Evolutionary conservation across 2,888 invertebrate genomes (phyloP), one percentile per base, ranked within the genome.

Genomic region (Trissolcus brochymenae): DNA sequence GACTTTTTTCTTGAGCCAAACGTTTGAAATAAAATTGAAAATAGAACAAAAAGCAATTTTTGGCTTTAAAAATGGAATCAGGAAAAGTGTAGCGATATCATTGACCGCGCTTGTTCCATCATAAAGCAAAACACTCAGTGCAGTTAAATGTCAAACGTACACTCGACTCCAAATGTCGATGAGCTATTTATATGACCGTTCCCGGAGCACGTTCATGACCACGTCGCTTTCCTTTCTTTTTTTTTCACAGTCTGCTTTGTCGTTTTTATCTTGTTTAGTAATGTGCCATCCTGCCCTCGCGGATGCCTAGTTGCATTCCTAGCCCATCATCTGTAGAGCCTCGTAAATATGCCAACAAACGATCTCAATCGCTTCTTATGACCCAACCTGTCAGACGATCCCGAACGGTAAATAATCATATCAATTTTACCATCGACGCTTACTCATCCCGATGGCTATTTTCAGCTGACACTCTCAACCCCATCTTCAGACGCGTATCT

Each of bases 131-230:
- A 74, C 67, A 57, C 54, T 70, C 61, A 17, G 17, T 46, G 56
- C 4, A 55, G 14, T 75, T 82, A 86, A 87, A 87, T 87, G 86
- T 87, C 87, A 86, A 84, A 85, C 81, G 81, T 80, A 81, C 82
- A 80, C 67, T 78, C 78, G 68, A 76, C 82, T 83, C 76, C 77
- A 84, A 85, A 84, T 83, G 84, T 84, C 86, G 81, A 83, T 78
- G 71, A 68, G 81, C 81, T 86, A 87, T 86, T 86, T 87, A 86
- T 86, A 84, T 53, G 66, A 60, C 79, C 70, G 61, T 80, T 74
- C 74, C 78, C 81, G 71, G 70, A 70, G 80, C 76, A 81, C 81
- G 82, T 84, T 87, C 82, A 85, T 83, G 84, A 84, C 80, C 81
- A 82, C 80, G 76, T 81, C 67, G 51, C 49, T 49, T 70, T 65